These are phyloP conservation scores for Hozukius guyotensis DNA, from an alignment of 2,797 vertebrate species.

Conservation along the genomic window DNA sequence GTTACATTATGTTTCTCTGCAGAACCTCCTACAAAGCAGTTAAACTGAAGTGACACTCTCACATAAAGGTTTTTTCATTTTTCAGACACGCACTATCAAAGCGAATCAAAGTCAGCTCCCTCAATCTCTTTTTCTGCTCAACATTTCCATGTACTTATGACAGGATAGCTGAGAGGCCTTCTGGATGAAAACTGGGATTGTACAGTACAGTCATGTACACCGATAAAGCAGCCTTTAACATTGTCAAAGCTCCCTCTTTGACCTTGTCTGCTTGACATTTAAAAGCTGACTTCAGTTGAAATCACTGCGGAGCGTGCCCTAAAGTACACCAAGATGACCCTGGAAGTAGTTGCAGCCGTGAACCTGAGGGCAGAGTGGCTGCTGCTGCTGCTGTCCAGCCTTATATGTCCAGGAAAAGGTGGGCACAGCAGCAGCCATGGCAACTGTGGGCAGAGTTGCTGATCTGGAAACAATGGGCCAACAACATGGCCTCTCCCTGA, in stretches of 20 bases:
- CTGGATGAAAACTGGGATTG: slow-evolving; percentile 24
- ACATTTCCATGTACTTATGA: slow-evolving; percentile 48
- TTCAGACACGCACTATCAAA: slow-evolving; percentile 63
- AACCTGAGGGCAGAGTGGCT: slow-evolving; percentile 40
- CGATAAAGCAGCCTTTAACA: slow-evolving; percentile 36
- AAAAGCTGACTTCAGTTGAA: slow-evolving; percentile 48
- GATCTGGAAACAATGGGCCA: slow-evolving; percentile 77
- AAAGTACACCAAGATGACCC: slow-evolving; percentile 36
- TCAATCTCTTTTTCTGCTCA: slow-evolving; percentile 43
- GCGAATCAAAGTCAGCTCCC: slow-evolving; percentile 59
- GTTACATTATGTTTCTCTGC: slow-evolving; percentile 21
- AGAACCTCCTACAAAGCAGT: slow-evolving; percentile 40
- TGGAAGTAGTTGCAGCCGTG: slow-evolving; percentile 20
- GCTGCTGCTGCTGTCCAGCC: slow-evolving; percentile 54
- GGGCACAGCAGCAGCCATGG: slow-evolving; percentile 72
- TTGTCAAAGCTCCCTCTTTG: slow-evolving; percentile 28
- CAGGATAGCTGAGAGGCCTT: slow-evolving; percentile 47
- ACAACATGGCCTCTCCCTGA: slow-evolving; percentile 73
- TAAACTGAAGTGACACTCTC: slow-evolving; percentile 60
- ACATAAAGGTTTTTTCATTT: slow-evolving; percentile 61
- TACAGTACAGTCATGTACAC: slow-evolving; percentile 1
- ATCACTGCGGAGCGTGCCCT: slow-evolving; percentile 4
- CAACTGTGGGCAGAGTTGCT: slow-evolving; percentile 67
- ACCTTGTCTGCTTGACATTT: slow-evolving; percentile 56
- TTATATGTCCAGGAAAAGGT: slow-evolving; percentile 81